phyloP scores from a whole-genome alignment of 1,140 invertebrate species.

The Drosophila bifasciata region DNA sequence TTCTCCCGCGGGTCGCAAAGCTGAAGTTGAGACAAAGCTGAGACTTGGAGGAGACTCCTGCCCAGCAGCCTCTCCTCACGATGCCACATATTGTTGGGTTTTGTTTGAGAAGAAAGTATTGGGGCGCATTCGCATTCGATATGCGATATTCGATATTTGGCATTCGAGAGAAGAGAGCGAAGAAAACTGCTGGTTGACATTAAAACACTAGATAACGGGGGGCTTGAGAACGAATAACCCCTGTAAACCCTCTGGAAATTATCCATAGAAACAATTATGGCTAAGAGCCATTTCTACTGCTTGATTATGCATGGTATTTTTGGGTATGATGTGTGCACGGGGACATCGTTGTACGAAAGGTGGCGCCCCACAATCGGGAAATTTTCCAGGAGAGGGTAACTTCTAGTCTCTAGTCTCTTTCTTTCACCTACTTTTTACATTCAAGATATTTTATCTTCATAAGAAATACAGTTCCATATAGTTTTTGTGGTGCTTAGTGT shows the following conservation, averaged over 20 bases:
- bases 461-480: conserved; percentile 10
- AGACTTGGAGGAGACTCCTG: too few relatives aligned
- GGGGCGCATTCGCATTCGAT: conserved; percentile 26
- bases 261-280: conserved; percentile 34
- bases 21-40: conserved; percentile 29
- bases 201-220: conserved; percentile 5
- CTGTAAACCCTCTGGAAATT: conserved; percentile 1
- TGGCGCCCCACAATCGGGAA: too few relatives aligned
- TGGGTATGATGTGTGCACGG: too few relatives aligned
- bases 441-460: background rate
- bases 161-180: conserved; percentile 48
- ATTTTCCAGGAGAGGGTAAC: too few relatives aligned
- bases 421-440: too few relatives aligned
- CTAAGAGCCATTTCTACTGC: conserved; percentile 10
- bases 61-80: too few relatives aligned
- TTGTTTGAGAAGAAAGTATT: conserved; percentile 69
- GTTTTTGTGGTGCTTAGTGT: background rate
- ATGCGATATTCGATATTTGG: conserved; percentile 1
- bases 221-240: too few relatives aligned
- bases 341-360: too few relatives aligned
- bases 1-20: conserved; percentile 43
- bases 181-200: conserved; percentile 63
- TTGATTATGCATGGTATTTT: conserved; percentile 24
- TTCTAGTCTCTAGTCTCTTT: too few relatives aligned
- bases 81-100: background rate